Evolutionary conservation across 2,888 invertebrate genomes (phyloP).

Genomic region (Icerya purchasi): DNA sequence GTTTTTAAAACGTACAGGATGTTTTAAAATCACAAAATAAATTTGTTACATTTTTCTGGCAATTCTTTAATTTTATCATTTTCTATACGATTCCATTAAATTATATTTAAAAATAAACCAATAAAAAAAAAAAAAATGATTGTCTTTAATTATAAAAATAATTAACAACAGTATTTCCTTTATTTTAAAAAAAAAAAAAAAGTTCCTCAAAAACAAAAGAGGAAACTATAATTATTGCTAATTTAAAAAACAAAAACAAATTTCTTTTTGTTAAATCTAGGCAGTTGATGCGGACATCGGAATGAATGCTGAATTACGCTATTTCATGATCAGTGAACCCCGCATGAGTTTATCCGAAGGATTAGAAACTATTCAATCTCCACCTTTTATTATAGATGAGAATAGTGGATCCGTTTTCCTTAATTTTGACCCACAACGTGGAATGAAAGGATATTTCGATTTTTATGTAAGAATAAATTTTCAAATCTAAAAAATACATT

Average conservation of each 20-base stretch:
- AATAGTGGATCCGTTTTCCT: slow-evolving; percentile 65
- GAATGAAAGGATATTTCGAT: slow-evolving; percentile 92
- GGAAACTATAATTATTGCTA: background rate
- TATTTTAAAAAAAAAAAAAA: background rate
- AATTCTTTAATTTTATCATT: too few relatives aligned
- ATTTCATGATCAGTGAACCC: slow-evolving; percentile 48
- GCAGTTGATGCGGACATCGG: slow-evolving; percentile 57
- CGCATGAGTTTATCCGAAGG: slow-evolving; percentile 69
- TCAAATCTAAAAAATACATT: too few relatives aligned
- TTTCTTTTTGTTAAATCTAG: slow-evolving; percentile 26
- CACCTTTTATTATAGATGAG: slow-evolving; percentile 61
- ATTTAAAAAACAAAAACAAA: background rate
- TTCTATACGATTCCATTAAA: too few relatives aligned
- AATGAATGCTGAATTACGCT: slow-evolving; percentile 48
- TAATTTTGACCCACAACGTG: slow-evolving; percentile 86
- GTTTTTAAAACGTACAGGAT: too few relatives aligned
- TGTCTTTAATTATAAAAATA: too few relatives aligned
- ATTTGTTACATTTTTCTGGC: too few relatives aligned
- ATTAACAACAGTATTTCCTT: too few relatives aligned
- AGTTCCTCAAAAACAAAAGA: slow-evolving; percentile 2
- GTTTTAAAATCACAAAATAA: too few relatives aligned
- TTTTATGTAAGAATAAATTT: slow-evolving; percentile 50
- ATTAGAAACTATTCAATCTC: slow-evolving; percentile 51
- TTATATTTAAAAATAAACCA: too few relatives aligned
- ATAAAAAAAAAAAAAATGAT: too few relatives aligned